Evolutionary conservation across 1,140 invertebrate genomes (phyloP).

Genomic region (Apis laboriosa): DNA sequence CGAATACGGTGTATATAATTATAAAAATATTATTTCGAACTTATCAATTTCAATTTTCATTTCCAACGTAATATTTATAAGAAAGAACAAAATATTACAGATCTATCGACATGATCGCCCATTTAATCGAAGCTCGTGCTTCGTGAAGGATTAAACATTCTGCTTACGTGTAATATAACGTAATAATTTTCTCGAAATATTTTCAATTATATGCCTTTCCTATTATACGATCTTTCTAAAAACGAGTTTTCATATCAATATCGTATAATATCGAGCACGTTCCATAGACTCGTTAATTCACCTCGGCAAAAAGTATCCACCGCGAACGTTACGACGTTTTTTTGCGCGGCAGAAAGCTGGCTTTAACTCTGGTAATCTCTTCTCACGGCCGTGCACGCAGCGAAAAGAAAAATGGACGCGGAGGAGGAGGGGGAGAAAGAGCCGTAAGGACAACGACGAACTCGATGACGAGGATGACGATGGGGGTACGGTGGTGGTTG

Average conservation of each 20-base stretch:
- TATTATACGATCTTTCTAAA: neutral
- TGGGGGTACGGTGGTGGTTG: conserved; percentile 27
- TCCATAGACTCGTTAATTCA: conserved; percentile 10
- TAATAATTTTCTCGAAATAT: neutral
- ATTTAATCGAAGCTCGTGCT: too few relatives aligned
- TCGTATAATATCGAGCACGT: neutral
- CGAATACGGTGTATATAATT: too few relatives aligned
- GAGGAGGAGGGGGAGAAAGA: neutral
- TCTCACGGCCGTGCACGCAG: conserved; percentile 16
- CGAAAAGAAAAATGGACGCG: neutral
- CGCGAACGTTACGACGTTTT: conserved; percentile 17
- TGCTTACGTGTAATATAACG: neutral
- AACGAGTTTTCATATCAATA: neutral
- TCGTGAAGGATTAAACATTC: too few relatives aligned
- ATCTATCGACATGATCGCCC: too few relatives aligned
- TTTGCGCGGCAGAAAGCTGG: neutral
- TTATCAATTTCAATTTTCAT: neutral
- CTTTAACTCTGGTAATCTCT: conserved; percentile 34
- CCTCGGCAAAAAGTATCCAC: conserved; percentile 20
- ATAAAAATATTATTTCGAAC: too few relatives aligned
- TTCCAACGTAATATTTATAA: too few relatives aligned
- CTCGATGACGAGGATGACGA: conserved; percentile 25
- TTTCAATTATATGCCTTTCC: neutral
- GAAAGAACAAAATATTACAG: too few relatives aligned
- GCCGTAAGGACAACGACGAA: conserved; percentile 20